Percentiles rank a stretch among this genome's conserved stretches.
Conservation (phyloP, 2,113 vertebrate species). For the Phainopepla nitens region DNA sequence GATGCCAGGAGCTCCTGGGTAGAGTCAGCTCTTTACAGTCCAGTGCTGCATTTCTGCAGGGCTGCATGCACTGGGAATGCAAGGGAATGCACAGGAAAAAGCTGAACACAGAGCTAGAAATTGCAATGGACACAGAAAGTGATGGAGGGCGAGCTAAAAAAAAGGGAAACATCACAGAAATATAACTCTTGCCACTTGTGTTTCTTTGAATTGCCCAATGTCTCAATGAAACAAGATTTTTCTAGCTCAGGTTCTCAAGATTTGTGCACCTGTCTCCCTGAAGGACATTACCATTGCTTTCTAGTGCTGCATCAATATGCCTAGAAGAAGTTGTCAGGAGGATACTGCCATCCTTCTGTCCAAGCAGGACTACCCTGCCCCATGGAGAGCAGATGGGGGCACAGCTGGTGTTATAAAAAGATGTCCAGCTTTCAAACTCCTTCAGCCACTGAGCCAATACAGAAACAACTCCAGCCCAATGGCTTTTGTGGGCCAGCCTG, state of each 20-base stretch:
- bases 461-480: not conserved
- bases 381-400: not conserved
- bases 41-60: not conserved
- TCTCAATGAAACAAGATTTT: not conserved
- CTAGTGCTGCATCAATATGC: not conserved
- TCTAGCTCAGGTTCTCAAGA: not conserved
- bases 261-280: not conserved
- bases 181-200: not conserved
- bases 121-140: not conserved
- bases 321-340: not conserved
- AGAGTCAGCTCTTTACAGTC: not conserved
- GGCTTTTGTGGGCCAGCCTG: not conserved
- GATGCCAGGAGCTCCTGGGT: not conserved
- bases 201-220: not conserved
- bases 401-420: not conserved
- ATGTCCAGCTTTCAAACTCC: not conserved
- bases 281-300: not conserved
- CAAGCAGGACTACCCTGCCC: not conserved
- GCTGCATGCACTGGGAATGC: not conserved
- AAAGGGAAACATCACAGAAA: not conserved
- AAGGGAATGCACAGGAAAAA: not conserved
- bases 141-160: accelerated
- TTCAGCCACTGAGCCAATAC: not conserved
- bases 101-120: not conserved
- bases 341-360: not conserved